These are phyloP conservation scores for Lysandra coridon DNA, from an alignment of 2,888 invertebrate species.

Conservation along the genomic window DNA sequence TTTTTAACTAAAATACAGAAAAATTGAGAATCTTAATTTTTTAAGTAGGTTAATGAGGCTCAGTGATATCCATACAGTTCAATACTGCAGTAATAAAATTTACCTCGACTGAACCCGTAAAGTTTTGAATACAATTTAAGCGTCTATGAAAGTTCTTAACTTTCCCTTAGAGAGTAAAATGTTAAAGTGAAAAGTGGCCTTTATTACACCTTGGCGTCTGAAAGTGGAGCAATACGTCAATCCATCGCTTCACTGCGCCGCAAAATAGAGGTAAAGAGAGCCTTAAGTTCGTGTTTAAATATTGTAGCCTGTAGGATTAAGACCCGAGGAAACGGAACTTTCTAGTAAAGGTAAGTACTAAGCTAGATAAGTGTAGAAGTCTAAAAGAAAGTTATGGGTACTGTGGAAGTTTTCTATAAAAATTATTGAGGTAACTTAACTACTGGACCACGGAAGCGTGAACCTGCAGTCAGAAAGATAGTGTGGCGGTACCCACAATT, in stretches of 20 bases:
- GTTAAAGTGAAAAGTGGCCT: not conserved
- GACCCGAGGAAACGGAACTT: not conserved
- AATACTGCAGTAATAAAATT: not conserved
- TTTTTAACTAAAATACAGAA: no score
- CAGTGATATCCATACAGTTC: no score
- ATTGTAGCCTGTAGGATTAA: not conserved
- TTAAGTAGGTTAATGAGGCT: no score
- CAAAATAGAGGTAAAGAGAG: slow-evolving; percentile 6
- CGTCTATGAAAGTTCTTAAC: not conserved
- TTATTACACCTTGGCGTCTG: not conserved
- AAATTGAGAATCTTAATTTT: no score
- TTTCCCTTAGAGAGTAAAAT: not conserved
- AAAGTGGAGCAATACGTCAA: slow-evolving; percentile 5
- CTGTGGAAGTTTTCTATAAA: no score
- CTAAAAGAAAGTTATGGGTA: no score
- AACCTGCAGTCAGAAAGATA: no score
- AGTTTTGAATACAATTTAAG: not conserved
- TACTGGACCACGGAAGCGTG: no score
- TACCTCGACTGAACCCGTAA: not conserved
- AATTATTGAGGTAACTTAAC: no score
- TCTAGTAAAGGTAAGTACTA: not conserved
- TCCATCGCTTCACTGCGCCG: slow-evolving; percentile 18
- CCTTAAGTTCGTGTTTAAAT: not conserved
- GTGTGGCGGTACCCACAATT: no score
- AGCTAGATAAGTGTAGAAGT: no score